Percentiles rank a stretch among this genome's conserved stretches.
phyloP scores from a whole-genome alignment of 2,797 vertebrate genomes.

The Eulemur mongoz region DNA sequence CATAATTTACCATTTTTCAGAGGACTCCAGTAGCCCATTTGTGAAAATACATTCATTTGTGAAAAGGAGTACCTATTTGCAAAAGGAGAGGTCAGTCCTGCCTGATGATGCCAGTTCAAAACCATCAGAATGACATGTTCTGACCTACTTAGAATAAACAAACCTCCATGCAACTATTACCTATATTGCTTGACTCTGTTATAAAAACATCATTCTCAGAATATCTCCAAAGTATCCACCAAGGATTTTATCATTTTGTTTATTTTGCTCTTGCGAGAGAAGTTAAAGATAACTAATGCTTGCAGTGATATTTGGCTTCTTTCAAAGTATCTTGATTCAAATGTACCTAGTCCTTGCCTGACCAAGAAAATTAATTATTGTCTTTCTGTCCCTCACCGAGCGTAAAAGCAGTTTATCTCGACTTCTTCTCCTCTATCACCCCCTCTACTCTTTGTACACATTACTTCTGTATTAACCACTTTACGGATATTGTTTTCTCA shows the following conservation, averaged over 20 bases:
- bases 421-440: neutral
- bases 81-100: neutral
- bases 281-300: constrained; percentile 33
- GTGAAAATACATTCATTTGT: constrained; percentile 14
- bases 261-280: constrained; percentile 54
- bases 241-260: constrained; percentile 31
- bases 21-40: constrained; percentile 10
- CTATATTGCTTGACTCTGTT: neutral
- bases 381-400: neutral
- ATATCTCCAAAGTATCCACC: constrained; percentile 21
- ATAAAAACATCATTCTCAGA: constrained; percentile 41
- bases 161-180: constrained; percentile 8
- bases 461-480: neutral
- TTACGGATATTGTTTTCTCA: neutral
- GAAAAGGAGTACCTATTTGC: neutral
- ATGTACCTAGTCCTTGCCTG: neutral
- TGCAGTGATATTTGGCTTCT: constrained; percentile 12
- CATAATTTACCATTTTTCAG: constrained; percentile 18
- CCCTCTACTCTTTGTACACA: neutral
- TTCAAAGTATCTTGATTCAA: constrained; percentile 15
- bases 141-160: constrained; percentile 49
- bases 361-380: constrained; percentile 26
- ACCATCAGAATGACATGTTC: constrained; percentile 41
- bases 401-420: neutral
- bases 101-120: constrained; percentile 12